These are phyloP conservation scores for Agelas oroides DNA, from an alignment of 37 sponge, comb jelly and placozoan species.

Conservation along the genomic window DNA sequence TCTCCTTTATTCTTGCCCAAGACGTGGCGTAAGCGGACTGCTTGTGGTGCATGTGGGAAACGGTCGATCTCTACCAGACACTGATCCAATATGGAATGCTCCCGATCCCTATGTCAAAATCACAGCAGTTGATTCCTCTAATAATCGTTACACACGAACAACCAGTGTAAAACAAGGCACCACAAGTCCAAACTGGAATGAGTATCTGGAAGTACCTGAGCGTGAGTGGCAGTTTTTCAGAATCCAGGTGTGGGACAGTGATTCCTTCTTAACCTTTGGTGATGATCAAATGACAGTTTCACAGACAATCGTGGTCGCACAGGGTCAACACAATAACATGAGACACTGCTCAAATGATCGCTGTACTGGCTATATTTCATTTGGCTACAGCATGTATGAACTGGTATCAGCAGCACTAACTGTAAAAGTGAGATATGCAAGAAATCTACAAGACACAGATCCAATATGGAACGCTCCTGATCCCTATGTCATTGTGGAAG, in stretches of 20 bases:
- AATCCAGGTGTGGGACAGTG: background rate
- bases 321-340: background rate
- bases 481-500: slow-evolving; percentile 12
- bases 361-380: background rate
- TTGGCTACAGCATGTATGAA: slow-evolving; percentile 9
- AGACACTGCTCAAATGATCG: background rate
- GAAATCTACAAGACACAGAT: slow-evolving; percentile 21
- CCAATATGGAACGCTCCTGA: too few relatives aligned
- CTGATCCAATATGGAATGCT: too few relatives aligned
- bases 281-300: slow-evolving; percentile 2
- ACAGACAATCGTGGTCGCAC: background rate
- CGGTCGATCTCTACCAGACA: slow-evolving; percentile 2
- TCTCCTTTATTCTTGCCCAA: background rate
- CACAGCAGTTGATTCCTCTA: slow-evolving; percentile 5
- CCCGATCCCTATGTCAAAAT: too few relatives aligned
- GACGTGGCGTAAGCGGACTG: background rate
- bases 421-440: slow-evolving; percentile 8
- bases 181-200: background rate
- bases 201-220: background rate
- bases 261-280: background rate
- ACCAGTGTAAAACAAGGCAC: background rate
- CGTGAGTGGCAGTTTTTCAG: background rate
- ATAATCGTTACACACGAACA: background rate
- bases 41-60: background rate
- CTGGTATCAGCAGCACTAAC: too few relatives aligned